Base-by-base conservation (phyloP, 2,113 vertebrate genomes). In the Silurus meridionalis region DNA sequence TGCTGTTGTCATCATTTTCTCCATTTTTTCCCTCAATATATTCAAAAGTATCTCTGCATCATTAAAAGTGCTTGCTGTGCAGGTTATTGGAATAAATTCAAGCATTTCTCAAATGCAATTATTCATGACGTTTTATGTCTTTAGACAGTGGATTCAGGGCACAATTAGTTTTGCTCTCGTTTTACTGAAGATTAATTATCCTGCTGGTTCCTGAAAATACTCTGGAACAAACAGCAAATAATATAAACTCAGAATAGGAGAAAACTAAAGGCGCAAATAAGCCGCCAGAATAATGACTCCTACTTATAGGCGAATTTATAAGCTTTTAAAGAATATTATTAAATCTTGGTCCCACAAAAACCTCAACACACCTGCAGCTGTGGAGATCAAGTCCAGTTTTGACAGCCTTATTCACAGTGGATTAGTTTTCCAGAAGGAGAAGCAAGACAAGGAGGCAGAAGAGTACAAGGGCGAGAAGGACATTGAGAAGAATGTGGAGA, bases 121-220 rank as follows among this genome's bases (percentile, higher is more conserved):
- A 75, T 75, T 75, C 21, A 75, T 53, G 48, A 75, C 5, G 9
- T 14, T 6, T 53, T 75, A 21, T 5, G 46, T n/a, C 48, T n/a
- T 23, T 52, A 23, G 10, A 23, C 10, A 52, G 9, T 75, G 21
- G 4, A 75, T n/a, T 52, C 19, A 75, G 71, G 13, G 48, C 19
- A 75, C 71, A 75, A 75, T 75, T 75, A 52, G 48, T 52, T 52
- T 52, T 75, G 72, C 72, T 75, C 11, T 75, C 48, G 23, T 75
- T n/a, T 23, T 23, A 21, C 48, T 13, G 21, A 75, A 5, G 19
- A n/a, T 75, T 75, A 75, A 52, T 75, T 75, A 75, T 75, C 69
- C 69, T 48, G 37, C 7, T 21, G 48, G 21, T 48, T 72, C 46
- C 37, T 48, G 10, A 0, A 46, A 72, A 72, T 46, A 72, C 69